Conservation (phyloP, 2,113 vertebrate species). For the Laticauda colubrina region DNA sequence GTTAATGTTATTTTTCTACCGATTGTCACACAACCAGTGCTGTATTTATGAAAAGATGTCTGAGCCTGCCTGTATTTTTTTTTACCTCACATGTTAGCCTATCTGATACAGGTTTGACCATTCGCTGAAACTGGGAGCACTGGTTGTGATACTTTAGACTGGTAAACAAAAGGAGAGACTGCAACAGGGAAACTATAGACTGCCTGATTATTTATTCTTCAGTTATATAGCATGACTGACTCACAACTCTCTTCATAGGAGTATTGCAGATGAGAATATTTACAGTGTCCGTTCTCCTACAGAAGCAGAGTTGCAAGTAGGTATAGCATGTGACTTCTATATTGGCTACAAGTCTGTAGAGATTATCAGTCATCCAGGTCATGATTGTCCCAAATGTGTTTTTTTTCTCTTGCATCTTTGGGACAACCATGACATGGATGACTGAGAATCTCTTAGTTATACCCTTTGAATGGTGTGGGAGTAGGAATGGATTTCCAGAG, state of each 20-base stretch:
- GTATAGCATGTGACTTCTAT: neutral
- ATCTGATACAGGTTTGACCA: neutral
- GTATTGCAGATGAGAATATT: neutral
- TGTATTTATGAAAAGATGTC: constrained; percentile 23
- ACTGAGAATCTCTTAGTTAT: too few species aligned
- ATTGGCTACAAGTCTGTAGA: neutral
- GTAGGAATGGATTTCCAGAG: too few species aligned
- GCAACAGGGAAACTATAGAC: neutral
- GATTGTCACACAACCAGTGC: constrained; percentile 29
- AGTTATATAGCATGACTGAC: neutral
- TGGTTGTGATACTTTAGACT: neutral
- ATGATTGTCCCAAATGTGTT: too few species aligned
- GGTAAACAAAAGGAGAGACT: neutral
- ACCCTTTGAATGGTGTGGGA: too few species aligned
- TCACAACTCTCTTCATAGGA: neutral
- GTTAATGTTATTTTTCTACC: constrained; percentile 50
- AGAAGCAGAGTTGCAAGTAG: neutral
- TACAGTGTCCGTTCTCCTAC: neutral
- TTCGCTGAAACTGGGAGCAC: neutral
- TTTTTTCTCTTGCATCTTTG: too few species aligned
- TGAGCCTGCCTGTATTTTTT: constrained; percentile 1
- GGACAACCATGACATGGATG: too few species aligned
- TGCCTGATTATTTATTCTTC: neutral
- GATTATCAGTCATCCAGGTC: too few species aligned
- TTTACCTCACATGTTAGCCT: neutral